phyloP scores from a whole-genome alignment of 2,888 invertebrate species.

The Hoplodrina ambigua region DNA sequence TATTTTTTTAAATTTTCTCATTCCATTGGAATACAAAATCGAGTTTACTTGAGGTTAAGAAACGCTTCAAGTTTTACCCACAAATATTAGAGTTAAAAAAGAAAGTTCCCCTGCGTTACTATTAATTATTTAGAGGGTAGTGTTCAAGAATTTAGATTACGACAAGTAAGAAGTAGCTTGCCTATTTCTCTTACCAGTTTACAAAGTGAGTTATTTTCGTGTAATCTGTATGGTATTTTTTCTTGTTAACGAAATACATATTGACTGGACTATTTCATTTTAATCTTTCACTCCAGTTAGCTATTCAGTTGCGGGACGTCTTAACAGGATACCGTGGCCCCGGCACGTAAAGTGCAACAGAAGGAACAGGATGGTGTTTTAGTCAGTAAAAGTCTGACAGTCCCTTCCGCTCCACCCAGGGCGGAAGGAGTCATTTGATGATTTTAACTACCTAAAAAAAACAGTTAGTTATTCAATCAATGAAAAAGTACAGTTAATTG shows the following conservation, averaged over 20 bases:
- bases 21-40: not conserved
- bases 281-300: too few species aligned
- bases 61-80: not conserved
- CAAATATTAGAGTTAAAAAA: not conserved
- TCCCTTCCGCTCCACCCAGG: too few species aligned
- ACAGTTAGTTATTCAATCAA: too few species aligned
- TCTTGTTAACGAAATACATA: too few species aligned
- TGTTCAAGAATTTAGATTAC: not conserved
- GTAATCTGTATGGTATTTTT: not conserved
- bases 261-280: too few species aligned
- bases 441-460: too few species aligned
- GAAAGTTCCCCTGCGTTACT: not conserved
- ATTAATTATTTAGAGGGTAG: not conserved
- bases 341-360: too few species aligned
- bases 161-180: not conserved
- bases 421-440: too few species aligned
- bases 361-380: too few species aligned
- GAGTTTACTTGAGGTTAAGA: not conserved
- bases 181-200: not conserved
- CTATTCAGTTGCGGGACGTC: too few species aligned
- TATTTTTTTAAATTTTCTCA: not conserved
- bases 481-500: constrained; percentile 4
- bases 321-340: too few species aligned
- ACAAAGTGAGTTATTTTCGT: not conserved
- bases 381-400: too few species aligned